Evolutionary conservation across 2,797 vertebrate genomes (phyloP), one percentile per base, ranked within the genome.

Genomic region (Tinamus major): DNA sequence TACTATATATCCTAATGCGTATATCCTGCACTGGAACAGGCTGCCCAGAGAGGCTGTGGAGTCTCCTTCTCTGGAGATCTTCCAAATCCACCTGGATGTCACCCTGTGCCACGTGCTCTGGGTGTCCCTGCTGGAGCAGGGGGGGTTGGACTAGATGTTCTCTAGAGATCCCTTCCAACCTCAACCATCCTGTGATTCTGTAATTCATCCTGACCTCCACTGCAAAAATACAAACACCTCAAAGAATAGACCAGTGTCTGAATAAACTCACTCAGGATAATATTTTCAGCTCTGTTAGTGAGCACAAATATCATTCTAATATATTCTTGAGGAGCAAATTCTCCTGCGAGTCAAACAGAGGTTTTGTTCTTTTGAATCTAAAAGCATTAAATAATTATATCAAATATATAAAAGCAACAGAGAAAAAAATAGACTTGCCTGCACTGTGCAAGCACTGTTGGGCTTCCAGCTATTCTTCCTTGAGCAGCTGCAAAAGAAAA

Each of bases 291-390:
- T 81, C 37, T 85, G 72, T 48, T 61, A 48, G 46, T 31, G 44
- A 93, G 16, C 27, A 51, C 67, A 72, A 62, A 62, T 69, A 35
- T 9, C 46, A 35, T 75, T 44, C 59, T 55, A 79, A n/a, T 15
- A 19, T 39, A 41, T 59, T 68, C 1, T 4, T 63, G 55, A 90
- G 79, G 56, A 81, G n/a, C 53, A 91, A 88, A 88, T 53, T 74
- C 39, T 67, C 12, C 53, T 64, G 4, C 75, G 64, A 94, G 41
- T 79, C 12, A 2, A 58, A 12, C 35, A 41, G 61, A 35, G 0
- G 7, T 74, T 94, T 92, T 86, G 88, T 79, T 94, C 81, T 68
- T 79, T 88, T 24, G 16, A 90, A 26, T 44, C 35, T 74, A 37
- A 93, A 89, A 63, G 6, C 41, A 24, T 77, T 21, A 53, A 39